A percentile compares a stretch with the other conserved stretches of the same genome.
phyloP scores from a whole-genome alignment of 2,113 vertebrate species.

The Isichthys henryi region DNA sequence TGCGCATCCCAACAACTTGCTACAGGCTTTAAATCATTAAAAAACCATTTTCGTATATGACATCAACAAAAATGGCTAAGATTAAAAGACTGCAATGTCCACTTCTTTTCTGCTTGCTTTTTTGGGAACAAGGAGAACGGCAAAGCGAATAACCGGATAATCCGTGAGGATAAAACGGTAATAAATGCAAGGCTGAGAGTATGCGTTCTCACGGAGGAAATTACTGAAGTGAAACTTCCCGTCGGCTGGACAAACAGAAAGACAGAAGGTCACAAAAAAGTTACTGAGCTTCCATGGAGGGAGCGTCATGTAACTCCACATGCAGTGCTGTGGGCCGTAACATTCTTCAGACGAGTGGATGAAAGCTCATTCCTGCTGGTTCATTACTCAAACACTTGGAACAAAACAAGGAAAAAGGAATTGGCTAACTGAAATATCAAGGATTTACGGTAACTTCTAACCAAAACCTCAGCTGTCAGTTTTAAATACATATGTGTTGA shows the following conservation, averaged over 20 bases:
- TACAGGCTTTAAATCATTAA: background rate
- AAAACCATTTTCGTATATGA: constrained; percentile 3
- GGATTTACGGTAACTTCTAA: background rate
- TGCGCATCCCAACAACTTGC: background rate
- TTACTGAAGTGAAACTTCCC: constrained; percentile 45
- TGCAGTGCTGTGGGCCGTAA: background rate
- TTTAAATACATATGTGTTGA: background rate
- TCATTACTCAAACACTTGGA: background rate
- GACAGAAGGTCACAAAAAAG: background rate
- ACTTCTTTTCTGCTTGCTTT: constrained; percentile 29
- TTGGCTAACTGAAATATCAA: background rate
- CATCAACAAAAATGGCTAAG: background rate
- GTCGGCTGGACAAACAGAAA: constrained; percentile 19
- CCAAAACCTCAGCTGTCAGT: background rate
- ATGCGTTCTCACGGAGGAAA: constrained; percentile 42
- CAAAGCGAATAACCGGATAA: constrained; percentile 33
- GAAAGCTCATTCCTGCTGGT: background rate
- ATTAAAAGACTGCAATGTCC: constrained; percentile 8
- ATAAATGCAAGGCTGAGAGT: constrained; percentile 49
- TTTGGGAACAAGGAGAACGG: constrained; percentile 30
- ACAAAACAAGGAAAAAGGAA: background rate
- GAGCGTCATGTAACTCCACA: background rate
- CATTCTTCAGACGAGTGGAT: background rate
- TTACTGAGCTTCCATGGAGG: background rate
- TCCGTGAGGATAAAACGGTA: constrained; percentile 47